Evolutionary conservation across 2,797 vertebrate genomes (phyloP).

Genomic region (Silurus aristotelis): DNA sequence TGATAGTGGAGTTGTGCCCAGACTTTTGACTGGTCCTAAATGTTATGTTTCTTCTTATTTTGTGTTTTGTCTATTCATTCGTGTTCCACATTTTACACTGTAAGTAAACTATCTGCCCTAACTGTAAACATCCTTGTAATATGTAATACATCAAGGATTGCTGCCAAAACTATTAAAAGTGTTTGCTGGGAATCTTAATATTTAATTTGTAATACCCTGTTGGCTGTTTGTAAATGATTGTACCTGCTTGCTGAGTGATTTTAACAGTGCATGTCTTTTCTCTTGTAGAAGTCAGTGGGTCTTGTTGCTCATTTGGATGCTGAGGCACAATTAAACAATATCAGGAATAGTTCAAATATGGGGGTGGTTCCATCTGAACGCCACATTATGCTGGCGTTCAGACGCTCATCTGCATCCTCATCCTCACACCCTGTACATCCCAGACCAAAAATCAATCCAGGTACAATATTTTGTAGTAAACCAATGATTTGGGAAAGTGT

Average conservation of each 20-base stretch:
- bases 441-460: conserved; percentile 35
- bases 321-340: neutral
- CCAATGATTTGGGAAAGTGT: neutral
- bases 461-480: conserved; percentile 5
- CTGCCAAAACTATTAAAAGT: neutral
- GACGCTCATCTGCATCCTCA: too few relatives aligned
- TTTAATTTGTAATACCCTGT: neutral
- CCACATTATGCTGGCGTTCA: neutral
- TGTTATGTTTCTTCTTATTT: too few relatives aligned
- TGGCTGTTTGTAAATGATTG: neutral
- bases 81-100: too few relatives aligned
- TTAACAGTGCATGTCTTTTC: too few relatives aligned
- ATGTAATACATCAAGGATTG: too few relatives aligned
- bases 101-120: too few relatives aligned
- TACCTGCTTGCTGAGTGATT: neutral
- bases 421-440: neutral
- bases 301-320: conserved; percentile 35
- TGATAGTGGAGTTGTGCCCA: too few relatives aligned
- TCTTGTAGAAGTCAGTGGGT: conserved; percentile 15
- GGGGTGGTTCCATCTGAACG: neutral
- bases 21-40: too few relatives aligned
- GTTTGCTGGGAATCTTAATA: neutral
- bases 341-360: neutral
- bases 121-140: too few relatives aligned
- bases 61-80: too few relatives aligned